Evolutionary conservation across 2,113 vertebrate genomes (phyloP).

Genomic region (Lonchura striata): DNA sequence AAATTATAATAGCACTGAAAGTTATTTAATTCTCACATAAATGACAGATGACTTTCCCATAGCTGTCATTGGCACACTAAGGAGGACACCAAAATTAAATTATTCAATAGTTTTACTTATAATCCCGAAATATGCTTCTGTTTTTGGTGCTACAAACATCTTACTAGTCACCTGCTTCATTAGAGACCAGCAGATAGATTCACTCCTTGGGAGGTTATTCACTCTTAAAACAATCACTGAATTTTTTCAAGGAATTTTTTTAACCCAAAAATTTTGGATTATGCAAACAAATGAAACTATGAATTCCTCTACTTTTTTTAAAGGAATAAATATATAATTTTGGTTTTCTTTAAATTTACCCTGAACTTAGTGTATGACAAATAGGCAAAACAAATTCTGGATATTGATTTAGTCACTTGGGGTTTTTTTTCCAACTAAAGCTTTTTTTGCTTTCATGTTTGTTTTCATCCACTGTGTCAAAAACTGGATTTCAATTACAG

Average conservation of each 20-base stretch:
- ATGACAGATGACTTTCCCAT: not conserved
- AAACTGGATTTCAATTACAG: not conserved
- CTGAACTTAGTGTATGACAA: not conserved
- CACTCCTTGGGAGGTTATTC: not conserved
- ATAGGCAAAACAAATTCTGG: not conserved
- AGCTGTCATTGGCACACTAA: not conserved
- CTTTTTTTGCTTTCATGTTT: not conserved
- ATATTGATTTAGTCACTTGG: not conserved
- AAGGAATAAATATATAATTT: not conserved
- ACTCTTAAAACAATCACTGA: not conserved
- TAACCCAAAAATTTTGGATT: not conserved
- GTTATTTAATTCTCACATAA: not conserved
- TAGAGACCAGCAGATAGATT: not conserved
- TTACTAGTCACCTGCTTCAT: not conserved
- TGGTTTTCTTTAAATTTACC: not conserved
- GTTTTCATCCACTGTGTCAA: not conserved
- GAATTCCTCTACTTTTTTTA: not conserved
- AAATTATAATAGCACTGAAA: not conserved
- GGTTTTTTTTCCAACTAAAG: not conserved
- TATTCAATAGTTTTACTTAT: not conserved
- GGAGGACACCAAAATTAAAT: not conserved
- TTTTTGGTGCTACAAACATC: not conserved
- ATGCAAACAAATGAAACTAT: not conserved
- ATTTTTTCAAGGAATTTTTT: not conserved
- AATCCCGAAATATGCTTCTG: not conserved